Percentiles rank a stretch among this genome's conserved stretches.
Evolutionary conservation across 1,140 invertebrate genomes (phyloP).

Genomic region (Doryteuthis pealeii): DNA sequence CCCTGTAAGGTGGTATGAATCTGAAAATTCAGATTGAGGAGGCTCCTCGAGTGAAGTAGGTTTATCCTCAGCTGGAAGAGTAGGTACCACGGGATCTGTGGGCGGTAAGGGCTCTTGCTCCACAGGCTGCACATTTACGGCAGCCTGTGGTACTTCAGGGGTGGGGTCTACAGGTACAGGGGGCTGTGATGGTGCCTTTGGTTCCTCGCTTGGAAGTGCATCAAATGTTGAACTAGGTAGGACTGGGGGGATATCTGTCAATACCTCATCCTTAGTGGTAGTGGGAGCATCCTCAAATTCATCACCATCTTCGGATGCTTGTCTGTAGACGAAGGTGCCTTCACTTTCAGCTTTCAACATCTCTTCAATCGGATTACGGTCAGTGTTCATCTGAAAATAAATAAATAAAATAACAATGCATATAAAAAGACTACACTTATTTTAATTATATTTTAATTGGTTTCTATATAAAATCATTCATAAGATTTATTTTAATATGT

Average conservation of each 20-base stretch:
- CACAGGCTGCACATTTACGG: too few species aligned
- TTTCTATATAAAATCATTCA: too few species aligned
- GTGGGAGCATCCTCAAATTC: background rate
- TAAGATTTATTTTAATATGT: too few species aligned
- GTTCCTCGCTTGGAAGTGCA: background rate
- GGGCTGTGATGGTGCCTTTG: background rate
- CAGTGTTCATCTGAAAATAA: slow-evolving; percentile 68
- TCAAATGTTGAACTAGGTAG: background rate
- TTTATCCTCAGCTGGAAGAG: too few species aligned
- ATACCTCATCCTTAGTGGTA: background rate
- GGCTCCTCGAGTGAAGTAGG: too few species aligned
- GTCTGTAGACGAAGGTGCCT: slow-evolving; percentile 63
- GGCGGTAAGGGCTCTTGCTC: too few species aligned
- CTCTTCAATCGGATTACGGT: slow-evolving; percentile 75
- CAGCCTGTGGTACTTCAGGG: too few species aligned
- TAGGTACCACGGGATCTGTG: too few species aligned
- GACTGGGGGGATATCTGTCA: background rate
- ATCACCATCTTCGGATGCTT: background rate
- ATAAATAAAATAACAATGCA: slow-evolving; percentile 14
- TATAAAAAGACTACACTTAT: background rate
- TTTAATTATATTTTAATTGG: too few species aligned
- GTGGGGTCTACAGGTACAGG: too few species aligned
- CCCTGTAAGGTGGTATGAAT: too few species aligned
- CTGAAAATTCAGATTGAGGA: too few species aligned
- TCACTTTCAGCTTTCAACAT: slow-evolving; percentile 66